Conservation (phyloP, 2,888 invertebrate genomes). For the Pyrochroa serraticornis region DNA sequence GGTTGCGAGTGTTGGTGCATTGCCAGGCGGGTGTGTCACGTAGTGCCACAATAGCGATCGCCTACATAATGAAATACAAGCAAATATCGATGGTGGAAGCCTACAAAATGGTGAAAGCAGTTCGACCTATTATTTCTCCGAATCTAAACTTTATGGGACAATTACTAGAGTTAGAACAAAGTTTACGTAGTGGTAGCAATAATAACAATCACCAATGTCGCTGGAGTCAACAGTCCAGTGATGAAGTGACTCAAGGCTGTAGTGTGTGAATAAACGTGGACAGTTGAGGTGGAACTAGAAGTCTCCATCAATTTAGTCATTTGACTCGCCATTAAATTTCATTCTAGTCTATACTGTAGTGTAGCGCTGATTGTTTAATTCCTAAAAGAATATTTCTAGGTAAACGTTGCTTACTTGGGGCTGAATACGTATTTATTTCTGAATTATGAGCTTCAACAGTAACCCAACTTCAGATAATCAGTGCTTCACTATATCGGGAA, state of each 20-base stretch:
- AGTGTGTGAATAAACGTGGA: constrained; percentile 57
- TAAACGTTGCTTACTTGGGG: too few species aligned
- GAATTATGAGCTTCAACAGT: constrained; percentile 13
- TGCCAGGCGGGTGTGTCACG: constrained; percentile 95
- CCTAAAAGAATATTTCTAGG: background rate
- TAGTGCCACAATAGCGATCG: constrained; percentile 93
- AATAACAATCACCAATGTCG: constrained; percentile 58
- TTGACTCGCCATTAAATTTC: constrained; percentile 49
- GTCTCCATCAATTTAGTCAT: constrained; percentile 35
- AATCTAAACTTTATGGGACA: constrained; percentile 95
- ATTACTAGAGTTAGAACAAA: constrained; percentile 81
- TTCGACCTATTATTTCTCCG: constrained; percentile 89
- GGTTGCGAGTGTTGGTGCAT: constrained; percentile 83
- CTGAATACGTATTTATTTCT: too few species aligned
- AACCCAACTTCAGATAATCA: constrained; percentile 17
- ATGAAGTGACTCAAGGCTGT: constrained; percentile 63
- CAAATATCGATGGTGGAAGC: constrained; percentile 84
- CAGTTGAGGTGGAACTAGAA: constrained; percentile 3
- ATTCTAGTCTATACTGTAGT: constrained; percentile 49
- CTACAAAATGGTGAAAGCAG: constrained; percentile 82
- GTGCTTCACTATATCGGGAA: constrained; percentile 42
- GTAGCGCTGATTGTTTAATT: constrained; percentile 22
- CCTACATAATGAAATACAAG: constrained; percentile 91
- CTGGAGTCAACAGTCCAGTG: constrained; percentile 62
- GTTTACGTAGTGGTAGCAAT: constrained; percentile 59